Evolutionary conservation across 2,113 vertebrate genomes (phyloP).

Genomic region (Brachypodius melanocephalos): DNA sequence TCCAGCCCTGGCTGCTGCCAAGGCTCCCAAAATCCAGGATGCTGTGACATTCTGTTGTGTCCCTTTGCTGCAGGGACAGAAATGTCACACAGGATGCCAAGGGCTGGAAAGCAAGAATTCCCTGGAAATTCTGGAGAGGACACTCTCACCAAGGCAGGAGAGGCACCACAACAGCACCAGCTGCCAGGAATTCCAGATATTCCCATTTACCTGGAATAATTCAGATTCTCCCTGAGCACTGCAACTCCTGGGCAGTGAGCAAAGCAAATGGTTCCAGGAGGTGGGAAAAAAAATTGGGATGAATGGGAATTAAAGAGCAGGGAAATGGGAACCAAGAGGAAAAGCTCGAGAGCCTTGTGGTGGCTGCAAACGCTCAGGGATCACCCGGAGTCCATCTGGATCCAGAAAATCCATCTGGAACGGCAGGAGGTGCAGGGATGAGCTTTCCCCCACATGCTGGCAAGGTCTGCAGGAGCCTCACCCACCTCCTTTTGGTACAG

Average conservation of each 20-base stretch:
- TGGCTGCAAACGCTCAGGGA: background rate
- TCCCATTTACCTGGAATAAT: background rate
- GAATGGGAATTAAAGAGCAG: rapidly evolving
- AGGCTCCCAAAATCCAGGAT: background rate
- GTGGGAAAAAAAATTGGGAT: rapidly evolving
- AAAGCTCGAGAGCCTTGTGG: background rate
- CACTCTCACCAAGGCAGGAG: too few relatives aligned
- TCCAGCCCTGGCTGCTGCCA: background rate
- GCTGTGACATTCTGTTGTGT: background rate
- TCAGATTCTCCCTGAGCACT: background rate
- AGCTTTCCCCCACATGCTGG: background rate
- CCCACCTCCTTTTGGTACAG: background rate
- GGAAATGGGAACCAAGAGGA: background rate
- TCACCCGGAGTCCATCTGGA: background rate
- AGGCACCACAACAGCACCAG: background rate
- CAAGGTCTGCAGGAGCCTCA: background rate
- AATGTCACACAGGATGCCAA: background rate
- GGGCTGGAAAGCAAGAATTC: background rate
- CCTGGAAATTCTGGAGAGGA: background rate
- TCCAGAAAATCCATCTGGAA: background rate
- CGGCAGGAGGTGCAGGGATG: background rate
- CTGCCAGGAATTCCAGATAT: background rate
- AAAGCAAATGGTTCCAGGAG: rapidly evolving
- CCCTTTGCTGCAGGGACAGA: background rate
- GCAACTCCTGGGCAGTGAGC: background rate